phyloP scores from a whole-genome alignment of 2,797 vertebrate species.

The Acipenser transmontanus region DNA sequence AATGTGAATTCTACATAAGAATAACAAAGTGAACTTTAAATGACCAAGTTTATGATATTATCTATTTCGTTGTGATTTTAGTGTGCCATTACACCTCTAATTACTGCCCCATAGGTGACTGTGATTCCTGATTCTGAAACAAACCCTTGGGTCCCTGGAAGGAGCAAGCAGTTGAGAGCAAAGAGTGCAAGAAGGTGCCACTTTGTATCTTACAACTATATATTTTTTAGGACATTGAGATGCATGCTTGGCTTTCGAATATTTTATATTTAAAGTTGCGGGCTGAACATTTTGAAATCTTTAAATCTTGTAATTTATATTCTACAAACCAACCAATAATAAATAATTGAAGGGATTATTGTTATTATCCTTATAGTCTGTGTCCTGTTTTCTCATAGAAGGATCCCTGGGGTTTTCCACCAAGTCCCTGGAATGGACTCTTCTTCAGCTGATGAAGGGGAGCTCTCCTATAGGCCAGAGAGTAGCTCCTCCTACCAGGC shows the following conservation, averaged over 20 bases:
- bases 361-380: not conserved
- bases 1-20: too few species aligned
- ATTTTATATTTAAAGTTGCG: too few species aligned
- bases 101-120: too few species aligned
- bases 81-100: too few species aligned
- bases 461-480: not conserved
- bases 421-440: not conserved
- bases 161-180: not conserved
- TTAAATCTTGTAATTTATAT: too few species aligned
- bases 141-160: not conserved
- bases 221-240: too few species aligned
- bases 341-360: not conserved
- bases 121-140: not conserved
- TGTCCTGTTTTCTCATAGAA: not conserved
- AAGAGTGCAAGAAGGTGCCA: not conserved
- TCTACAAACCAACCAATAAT: not conserved
- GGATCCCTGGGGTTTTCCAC: not conserved
- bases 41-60: too few species aligned
- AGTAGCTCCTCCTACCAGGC: not conserved
- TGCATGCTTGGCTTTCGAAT: too few species aligned
- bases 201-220: not conserved
- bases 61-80: too few species aligned
- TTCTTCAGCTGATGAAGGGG: not conserved
- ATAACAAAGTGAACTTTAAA: too few species aligned
- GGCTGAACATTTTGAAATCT: too few species aligned